Evolutionary conservation across 2,888 invertebrate species (phyloP), one percentile per base, ranked within the genome.

Genomic region (Lomographa bimaculata): DNA sequence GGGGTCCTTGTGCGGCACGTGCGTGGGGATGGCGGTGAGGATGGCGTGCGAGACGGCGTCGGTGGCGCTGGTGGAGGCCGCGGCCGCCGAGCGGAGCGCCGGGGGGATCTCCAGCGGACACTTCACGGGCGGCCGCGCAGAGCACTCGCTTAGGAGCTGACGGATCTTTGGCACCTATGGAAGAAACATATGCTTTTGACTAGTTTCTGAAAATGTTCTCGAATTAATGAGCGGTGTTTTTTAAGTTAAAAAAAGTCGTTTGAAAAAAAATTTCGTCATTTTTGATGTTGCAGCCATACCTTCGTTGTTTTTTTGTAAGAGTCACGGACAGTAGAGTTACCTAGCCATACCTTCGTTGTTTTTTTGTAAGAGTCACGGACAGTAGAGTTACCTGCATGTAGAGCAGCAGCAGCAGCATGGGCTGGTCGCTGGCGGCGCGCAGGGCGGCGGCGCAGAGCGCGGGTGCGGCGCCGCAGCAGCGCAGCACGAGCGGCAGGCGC

Each of bases 1-100:
- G 26, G 70, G 61, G 1, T 82, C 80, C 68, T 81, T 82, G 47
- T 72, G 71, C 7, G 57, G 49, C 26, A 63, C 62, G 4, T 60
- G 64, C n/a, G n/a, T n/a, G n/a, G n/a, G n/a, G 93, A 98, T 79
- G 6, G 96, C 94, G 0, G 95, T 96, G 42, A 98, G 84, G 55
- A 97, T 79, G 37, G 93, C 91, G 73, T 97, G 96, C 26, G 95
- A 94, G 62, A 95, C 93, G 50, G 92, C 90, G 80, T 97, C 97
- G 34, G 96, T 89, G 29, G 91, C 89, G 73, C 92, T 90, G 33
- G 91, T 89, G 61, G 89, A 85, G 52, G 72, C 79, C 10, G 86
- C 90, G 61, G 83, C 65, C 12, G 60, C 68, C n/a, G 64, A 67
- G 60, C 45, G 45, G 42, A 51, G 29, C 50, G 68, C 64, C 62